Percentiles rank a stretch among this genome's conserved stretches.
These are phyloP conservation scores for Drosophila hamatofila DNA, from an alignment of 2,888 invertebrate genomes.

Conservation along the genomic window DNA sequence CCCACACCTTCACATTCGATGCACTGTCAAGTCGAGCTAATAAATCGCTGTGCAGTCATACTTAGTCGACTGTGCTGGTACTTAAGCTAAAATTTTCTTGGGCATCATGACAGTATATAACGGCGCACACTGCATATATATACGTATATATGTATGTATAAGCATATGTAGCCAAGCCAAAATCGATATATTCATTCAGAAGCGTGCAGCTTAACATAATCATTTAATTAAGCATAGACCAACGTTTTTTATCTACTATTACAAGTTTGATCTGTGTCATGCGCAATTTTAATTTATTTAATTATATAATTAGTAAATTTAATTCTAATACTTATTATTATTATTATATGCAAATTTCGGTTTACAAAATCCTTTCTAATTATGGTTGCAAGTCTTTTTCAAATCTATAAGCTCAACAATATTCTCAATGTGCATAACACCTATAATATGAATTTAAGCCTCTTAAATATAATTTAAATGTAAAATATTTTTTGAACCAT, in stretches of 20 bases:
- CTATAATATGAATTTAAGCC: too few species aligned
- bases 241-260: not conserved
- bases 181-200: constrained; percentile 23
- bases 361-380: too few species aligned
- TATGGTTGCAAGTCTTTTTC: too few species aligned
- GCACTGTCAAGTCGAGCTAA: constrained; percentile 4
- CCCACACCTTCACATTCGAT: not conserved
- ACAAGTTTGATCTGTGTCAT: not conserved
- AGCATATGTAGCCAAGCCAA: not conserved
- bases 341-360: too few species aligned
- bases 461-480: too few species aligned
- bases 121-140: not conserved
- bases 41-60: constrained; percentile 27
- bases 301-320: not conserved
- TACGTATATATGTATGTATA: not conserved
- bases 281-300: not conserved
- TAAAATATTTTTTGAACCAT: too few species aligned
- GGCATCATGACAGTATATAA: constrained; percentile 9
- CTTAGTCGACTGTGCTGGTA: constrained; percentile 11
- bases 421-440: too few species aligned
- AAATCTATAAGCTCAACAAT: too few species aligned
- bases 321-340: too few species aligned
- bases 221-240: constrained; percentile 2
- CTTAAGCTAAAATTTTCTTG: constrained; percentile 3
- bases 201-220: constrained; percentile 8